These are phyloP conservation scores for Polypedilum pembai DNA, from an alignment of 1,140 invertebrate species.

Conservation along the genomic window DNA sequence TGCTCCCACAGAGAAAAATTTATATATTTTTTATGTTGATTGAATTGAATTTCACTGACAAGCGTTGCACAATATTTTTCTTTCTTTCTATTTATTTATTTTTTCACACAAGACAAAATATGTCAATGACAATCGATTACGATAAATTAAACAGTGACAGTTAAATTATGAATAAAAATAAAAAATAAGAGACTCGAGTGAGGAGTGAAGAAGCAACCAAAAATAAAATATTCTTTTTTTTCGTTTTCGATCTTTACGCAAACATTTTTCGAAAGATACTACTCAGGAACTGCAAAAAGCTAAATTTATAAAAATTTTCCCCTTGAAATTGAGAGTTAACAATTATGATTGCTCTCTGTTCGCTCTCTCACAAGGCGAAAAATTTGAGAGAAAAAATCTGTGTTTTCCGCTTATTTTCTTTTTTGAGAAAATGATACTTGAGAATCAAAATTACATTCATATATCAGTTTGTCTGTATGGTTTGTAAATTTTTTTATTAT, in stretches of 20 bases:
- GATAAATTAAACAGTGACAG: not conserved
- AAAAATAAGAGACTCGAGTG: not conserved
- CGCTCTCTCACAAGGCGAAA: not conserved
- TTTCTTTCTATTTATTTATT: no score
- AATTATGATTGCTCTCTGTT: slow-evolving; percentile 1
- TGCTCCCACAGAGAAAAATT: no score
- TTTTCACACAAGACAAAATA: no score
- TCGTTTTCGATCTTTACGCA: not conserved
- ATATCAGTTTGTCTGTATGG: slow-evolving; percentile 8
- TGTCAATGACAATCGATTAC: no score
- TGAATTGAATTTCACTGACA: no score
- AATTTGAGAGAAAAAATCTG: not conserved
- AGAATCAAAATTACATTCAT: not conserved
- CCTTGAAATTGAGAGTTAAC: slow-evolving; percentile 16
- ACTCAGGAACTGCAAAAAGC: slow-evolving; percentile 11
- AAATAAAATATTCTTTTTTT: slow-evolving; percentile 10
- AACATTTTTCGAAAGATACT: not conserved
- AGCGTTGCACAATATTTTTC: no score
- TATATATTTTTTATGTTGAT: no score
- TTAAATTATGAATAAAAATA: not conserved
- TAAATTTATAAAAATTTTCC: slow-evolving; percentile 24
- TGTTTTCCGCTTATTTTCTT: not conserved
- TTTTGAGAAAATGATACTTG: not conserved
- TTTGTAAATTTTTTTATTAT: not conserved
- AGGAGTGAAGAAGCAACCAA: not conserved